These are phyloP conservation scores for Syngnathus floridae DNA, from an alignment of 2,113 vertebrate genomes.

Conservation along the genomic window DNA sequence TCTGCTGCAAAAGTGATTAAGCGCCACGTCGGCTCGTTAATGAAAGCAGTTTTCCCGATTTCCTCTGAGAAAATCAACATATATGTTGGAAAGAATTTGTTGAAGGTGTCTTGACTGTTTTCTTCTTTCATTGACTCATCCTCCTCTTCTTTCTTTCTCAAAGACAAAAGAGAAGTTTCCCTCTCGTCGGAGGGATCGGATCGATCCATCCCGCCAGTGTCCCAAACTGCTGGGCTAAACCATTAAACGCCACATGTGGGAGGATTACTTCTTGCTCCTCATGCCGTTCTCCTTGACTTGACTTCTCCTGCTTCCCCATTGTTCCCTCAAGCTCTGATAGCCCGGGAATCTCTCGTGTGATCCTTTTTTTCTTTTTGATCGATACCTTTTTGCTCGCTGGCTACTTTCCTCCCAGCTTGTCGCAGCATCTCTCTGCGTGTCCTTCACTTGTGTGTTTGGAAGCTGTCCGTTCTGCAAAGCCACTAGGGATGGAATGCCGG, in stretches of 20 bases:
- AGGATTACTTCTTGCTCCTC: slow-evolving; percentile 41
- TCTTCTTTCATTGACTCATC: neutral
- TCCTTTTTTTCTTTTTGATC: slow-evolving; percentile 31
- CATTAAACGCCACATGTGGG: slow-evolving; percentile 51
- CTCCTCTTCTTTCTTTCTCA: slow-evolving; percentile 32
- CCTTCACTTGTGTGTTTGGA: slow-evolving; percentile 30
- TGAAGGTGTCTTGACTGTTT: neutral
- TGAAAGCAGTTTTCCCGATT: neutral
- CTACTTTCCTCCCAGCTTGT: slow-evolving; percentile 35
- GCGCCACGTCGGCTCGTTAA: neutral
- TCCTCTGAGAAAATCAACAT: neutral
- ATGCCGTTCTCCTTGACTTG: slow-evolving; percentile 40
- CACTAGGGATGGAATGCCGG: slow-evolving; percentile 37
- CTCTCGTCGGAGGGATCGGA: slow-evolving; percentile 47
- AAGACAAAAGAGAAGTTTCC: slow-evolving; percentile 51
- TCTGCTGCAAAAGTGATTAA: neutral
- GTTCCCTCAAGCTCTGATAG: slow-evolving; percentile 22
- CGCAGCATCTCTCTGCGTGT: slow-evolving; percentile 26
- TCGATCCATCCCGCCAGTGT: slow-evolving; percentile 47
- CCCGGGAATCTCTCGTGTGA: slow-evolving; percentile 11
- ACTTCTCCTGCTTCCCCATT: slow-evolving; percentile 21
- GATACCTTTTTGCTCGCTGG: slow-evolving; percentile 25
- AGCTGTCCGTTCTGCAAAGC: slow-evolving; percentile 16
- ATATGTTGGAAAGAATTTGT: neutral
- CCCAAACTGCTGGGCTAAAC: slow-evolving; percentile 46